phyloP scores from a whole-genome alignment of 2,113 vertebrate species.

The Chlorocebus sabaeus region DNA sequence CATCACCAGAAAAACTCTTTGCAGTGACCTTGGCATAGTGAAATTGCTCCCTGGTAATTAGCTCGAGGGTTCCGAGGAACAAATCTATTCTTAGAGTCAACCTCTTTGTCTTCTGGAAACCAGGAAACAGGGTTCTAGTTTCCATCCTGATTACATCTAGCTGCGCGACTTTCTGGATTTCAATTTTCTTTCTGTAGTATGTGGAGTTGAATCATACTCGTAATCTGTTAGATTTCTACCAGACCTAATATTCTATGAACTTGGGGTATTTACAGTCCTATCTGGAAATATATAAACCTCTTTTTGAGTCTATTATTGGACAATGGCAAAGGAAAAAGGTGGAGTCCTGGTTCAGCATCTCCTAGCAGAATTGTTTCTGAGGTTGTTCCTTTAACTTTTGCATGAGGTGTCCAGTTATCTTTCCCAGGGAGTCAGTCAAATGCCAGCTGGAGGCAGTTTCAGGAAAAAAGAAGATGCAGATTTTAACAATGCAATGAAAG shows the following conservation, averaged over 20 bases:
- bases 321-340: background rate
- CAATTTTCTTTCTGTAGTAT: background rate
- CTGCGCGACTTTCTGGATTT: background rate
- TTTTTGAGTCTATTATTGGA: background rate
- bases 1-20: background rate
- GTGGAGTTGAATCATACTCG: background rate
- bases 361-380: conserved; percentile 45
- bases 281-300: background rate
- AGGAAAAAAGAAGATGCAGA: conserved; percentile 45
- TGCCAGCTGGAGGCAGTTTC: conserved; percentile 55
- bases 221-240: background rate
- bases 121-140: background rate
- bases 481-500: conserved; percentile 71
- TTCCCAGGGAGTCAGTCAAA: conserved; percentile 40
- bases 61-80: background rate
- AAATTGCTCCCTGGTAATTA: background rate
- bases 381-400: conserved; percentile 47
- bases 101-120: background rate
- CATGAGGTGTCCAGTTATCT: conserved; percentile 40
- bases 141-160: background rate
- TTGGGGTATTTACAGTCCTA: background rate
- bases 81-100: background rate
- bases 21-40: background rate
- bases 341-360: background rate
- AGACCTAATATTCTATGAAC: background rate